These are phyloP conservation scores for Holotrichia oblita DNA, from an alignment of 1,140 invertebrate species.

Conservation along the genomic window DNA sequence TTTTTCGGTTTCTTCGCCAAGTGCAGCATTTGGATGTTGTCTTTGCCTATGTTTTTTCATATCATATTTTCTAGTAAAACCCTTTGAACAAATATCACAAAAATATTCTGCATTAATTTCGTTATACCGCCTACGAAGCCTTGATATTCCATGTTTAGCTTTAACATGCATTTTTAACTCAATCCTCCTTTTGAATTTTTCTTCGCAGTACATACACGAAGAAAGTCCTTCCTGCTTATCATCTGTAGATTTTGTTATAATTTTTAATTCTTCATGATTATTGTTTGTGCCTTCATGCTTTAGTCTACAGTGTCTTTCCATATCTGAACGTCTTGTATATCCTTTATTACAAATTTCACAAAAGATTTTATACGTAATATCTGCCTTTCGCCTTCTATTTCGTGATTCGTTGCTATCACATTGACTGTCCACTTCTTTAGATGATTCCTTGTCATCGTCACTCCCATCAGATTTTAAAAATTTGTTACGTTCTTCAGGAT, in stretches of 20 bases:
- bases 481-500: not conserved
- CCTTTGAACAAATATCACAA: conserved; percentile 53
- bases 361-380: conserved; percentile 43
- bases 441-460: not conserved
- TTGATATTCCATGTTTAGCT: conserved; percentile 51
- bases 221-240: no score
- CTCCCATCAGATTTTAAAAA: not conserved
- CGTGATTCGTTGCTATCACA: not conserved
- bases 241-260: no score
- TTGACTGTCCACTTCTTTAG: not conserved
- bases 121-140: conserved; percentile 22
- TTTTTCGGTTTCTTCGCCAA: conserved; percentile 33
- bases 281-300: conserved; percentile 33
- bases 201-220: conserved; percentile 41
- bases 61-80: conserved; percentile 55
- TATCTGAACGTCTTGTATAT: conserved; percentile 42
- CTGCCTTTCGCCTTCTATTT: conserved; percentile 32
- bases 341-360: conserved; percentile 47
- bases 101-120: conserved; percentile 42
- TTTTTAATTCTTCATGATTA: not conserved
- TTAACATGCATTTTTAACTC: conserved; percentile 56
- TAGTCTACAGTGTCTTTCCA: conserved; percentile 42
- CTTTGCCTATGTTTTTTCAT: conserved; percentile 51
- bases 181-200: conserved; percentile 43
- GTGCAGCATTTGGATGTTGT: conserved; percentile 52